Conservation (phyloP, 2,797 vertebrate genomes). For the Monodelphis domestica region DNA sequence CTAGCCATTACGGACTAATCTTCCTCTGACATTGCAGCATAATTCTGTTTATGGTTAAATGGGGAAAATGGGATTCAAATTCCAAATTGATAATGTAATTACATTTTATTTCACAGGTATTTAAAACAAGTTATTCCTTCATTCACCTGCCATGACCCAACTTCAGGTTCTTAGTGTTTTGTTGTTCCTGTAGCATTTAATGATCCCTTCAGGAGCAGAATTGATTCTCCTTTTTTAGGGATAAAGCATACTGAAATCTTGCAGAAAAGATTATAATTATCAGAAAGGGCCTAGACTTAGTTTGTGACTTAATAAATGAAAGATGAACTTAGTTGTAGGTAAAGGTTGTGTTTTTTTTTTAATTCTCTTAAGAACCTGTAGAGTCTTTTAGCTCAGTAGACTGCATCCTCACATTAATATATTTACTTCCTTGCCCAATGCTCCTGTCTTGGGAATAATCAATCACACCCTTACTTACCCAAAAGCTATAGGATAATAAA, state of each 20-base stretch:
- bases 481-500: slow-evolving; percentile 38
- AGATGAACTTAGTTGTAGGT: background rate
- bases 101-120: slow-evolving; percentile 5
- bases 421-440: background rate
- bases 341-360: background rate
- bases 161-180: slow-evolving; percentile 28
- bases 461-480: background rate
- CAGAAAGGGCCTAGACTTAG: slow-evolving; percentile 27
- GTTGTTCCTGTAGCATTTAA: background rate
- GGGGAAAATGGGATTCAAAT: slow-evolving; percentile 26
- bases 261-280: background rate
- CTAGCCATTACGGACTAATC: background rate
- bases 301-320: slow-evolving; percentile 9
- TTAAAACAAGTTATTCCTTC: slow-evolving; percentile 12
- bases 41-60: background rate
- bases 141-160: background rate
- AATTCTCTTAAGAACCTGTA: background rate
- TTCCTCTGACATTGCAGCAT: slow-evolving; percentile 12
- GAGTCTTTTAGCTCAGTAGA: background rate
- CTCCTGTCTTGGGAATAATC: background rate
- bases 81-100: slow-evolving; percentile 27
- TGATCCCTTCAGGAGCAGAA: slow-evolving; percentile 22
- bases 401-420: background rate
- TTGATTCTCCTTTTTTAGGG: slow-evolving; percentile 7
- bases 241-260: background rate